Percentiles rank a stretch among this genome's conserved stretches.
Evolutionary conservation across 2,888 invertebrate genomes (phyloP).

Genomic region (Drosophila picticornis): DNA sequence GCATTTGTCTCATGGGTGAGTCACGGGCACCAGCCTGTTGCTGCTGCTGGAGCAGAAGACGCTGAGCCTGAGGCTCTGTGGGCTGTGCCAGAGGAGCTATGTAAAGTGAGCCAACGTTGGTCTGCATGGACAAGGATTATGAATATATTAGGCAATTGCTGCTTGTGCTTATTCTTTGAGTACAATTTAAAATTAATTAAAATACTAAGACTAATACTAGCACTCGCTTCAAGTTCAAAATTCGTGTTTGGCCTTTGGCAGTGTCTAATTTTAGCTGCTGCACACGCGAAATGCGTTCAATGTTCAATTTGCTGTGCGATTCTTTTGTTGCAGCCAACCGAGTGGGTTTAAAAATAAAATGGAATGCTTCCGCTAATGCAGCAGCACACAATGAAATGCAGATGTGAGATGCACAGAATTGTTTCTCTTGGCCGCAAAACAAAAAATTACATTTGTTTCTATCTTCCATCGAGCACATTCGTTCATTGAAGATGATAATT

Average conservation of each 20-base stretch:
- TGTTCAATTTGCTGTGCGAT: constrained; percentile 45
- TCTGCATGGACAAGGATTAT: constrained; percentile 50
- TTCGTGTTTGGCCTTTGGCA: constrained; percentile 76
- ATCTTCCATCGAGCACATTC: constrained; percentile 1
- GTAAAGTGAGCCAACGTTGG: constrained; percentile 86
- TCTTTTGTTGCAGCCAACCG: constrained; percentile 22
- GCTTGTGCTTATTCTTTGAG: background rate
- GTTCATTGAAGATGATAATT: background rate
- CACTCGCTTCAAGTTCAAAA: constrained; percentile 71
- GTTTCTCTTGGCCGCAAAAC: constrained; percentile 6
- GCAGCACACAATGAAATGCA: constrained; percentile 12
- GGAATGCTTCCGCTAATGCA: constrained; percentile 54
- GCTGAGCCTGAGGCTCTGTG: constrained; percentile 80
- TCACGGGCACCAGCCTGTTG: constrained; percentile 78
- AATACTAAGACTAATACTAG: background rate
- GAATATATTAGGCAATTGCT: background rate
- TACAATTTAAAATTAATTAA: background rate
- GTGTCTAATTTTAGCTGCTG: constrained; percentile 47
- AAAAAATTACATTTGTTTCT: constrained; percentile 7
- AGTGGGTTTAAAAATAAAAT: constrained; percentile 60
- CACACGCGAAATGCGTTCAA: constrained; percentile 64
- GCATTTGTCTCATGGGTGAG: constrained; percentile 87
- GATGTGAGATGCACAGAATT: constrained; percentile 10
- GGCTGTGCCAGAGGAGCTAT: constrained; percentile 86
- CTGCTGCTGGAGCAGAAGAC: constrained; percentile 82